phyloP scores from a whole-genome alignment of 1,140 invertebrate genomes.

The Scaptodrosophila lebanonensis region DNA sequence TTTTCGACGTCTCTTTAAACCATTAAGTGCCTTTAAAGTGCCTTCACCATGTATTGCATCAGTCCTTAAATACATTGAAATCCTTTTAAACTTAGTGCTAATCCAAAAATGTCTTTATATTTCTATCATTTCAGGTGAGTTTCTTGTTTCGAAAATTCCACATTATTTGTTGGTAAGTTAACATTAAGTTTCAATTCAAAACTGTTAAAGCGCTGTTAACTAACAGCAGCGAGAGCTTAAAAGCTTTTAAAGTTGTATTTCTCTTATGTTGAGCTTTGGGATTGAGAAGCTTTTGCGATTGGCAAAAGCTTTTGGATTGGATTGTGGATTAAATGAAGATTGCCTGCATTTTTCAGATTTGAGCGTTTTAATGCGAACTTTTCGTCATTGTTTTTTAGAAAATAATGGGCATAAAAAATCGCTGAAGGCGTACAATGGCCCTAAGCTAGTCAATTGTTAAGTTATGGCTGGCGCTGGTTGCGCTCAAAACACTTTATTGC shows the following conservation, averaged over 20 bases:
- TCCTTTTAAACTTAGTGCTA: slow-evolving; percentile 21
- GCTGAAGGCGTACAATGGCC: too few relatives aligned
- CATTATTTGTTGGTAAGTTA: slow-evolving; percentile 47
- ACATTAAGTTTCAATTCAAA: slow-evolving; percentile 4
- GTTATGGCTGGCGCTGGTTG: too few relatives aligned
- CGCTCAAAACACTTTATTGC: slow-evolving; percentile 16
- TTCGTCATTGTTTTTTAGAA: too few relatives aligned
- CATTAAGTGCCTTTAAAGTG: neutral
- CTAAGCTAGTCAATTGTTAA: too few relatives aligned
- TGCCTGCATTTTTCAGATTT: too few relatives aligned
- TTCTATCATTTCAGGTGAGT: slow-evolving; percentile 59
- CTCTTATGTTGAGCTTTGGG: too few relatives aligned
- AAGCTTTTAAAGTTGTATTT: slow-evolving; percentile 29
- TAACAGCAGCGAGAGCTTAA: slow-evolving; percentile 20
- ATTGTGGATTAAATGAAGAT: too few relatives aligned
- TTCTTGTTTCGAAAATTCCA: slow-evolving; percentile 16
- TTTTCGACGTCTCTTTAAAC: neutral
- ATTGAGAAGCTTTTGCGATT: neutral
- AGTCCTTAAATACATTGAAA: slow-evolving; percentile 14
- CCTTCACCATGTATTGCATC: slow-evolving; percentile 6
- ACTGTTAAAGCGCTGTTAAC: slow-evolving; percentile 17
- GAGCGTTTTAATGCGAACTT: too few relatives aligned
- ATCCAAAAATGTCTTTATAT: slow-evolving; percentile 2
- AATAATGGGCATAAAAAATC: too few relatives aligned
- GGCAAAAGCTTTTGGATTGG: neutral